Base-by-base conservation (phyloP, 2,888 invertebrate species). In the Drosophila greeni region DNA sequence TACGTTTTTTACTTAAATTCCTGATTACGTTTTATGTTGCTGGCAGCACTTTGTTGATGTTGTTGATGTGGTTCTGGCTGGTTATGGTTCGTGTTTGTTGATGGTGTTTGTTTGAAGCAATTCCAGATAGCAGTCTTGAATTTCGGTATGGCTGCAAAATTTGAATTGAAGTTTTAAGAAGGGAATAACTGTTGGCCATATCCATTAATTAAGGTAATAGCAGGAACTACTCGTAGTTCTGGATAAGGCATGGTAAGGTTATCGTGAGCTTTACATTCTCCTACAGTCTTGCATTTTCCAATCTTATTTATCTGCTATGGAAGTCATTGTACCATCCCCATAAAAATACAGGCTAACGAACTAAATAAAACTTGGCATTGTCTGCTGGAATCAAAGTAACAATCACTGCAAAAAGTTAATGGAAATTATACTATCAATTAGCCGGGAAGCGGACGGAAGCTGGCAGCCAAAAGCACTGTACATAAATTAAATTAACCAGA, bases 101-200 rank as follows among this genome's bases (percentile, higher is more conserved):
- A 75, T 62, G 71, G 39, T 65, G 37, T 49, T 49, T 43, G 34
- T 62, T 66, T 66, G 68, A 45, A 76, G 76, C 84, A 80, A 84
- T 84, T 84, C 80, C 82, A 70, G 66, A 72, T 79, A 71, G 70
- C 84, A 84, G 82, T 84, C 84, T 84, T 82, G 54, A 61, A 65
- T 57, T 70, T 80, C 75, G 84, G 72, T 79, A 71, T 75, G 67
- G 70, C 79, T 80, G 74, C 54, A 83, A 78, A 29, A 6, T 18
- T 6, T 4, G 11, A 12, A 5, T n/a, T 8, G 1, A 26, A 40
- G 2, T 23, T 14, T 14, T 5, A 40, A 23, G 0, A 14, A 5
- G 12, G 11, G 6, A 37, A 34, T 8, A 8, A 16, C 8, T 16
- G 8, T 36, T 36, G n/a, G 37, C n/a, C 29, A 18, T 23, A n/a